Percentiles rank a stretch among this genome's conserved stretches.
These are phyloP conservation scores for Pampusana beccarii DNA, from an alignment of 2,113 vertebrate genomes.

Conservation along the genomic window DNA sequence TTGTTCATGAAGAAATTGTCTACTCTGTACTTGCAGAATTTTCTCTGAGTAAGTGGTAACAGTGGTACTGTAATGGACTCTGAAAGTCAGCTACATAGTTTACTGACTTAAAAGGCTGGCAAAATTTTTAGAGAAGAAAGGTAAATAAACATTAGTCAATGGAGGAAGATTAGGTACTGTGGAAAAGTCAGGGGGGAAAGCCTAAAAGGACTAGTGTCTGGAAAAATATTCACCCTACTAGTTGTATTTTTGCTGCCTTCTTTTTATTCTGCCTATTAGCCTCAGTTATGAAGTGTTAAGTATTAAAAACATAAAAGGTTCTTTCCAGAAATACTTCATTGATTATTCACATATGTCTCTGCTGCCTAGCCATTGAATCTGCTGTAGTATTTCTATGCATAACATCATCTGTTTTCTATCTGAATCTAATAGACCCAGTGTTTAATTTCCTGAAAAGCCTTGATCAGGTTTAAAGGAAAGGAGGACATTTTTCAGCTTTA, in stretches of 20 bases:
- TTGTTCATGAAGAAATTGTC: neutral
- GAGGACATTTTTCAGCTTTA: conserved; percentile 19
- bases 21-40: neutral
- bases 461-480: conserved; percentile 78
- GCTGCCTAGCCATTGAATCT: conserved; percentile 66
- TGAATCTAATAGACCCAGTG: conserved; percentile 75
- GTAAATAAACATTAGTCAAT: neutral
- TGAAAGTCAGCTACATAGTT: neutral
- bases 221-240: conserved; percentile 70
- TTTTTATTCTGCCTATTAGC: conserved; percentile 80
- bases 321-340: conserved; percentile 79
- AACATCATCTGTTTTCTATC: conserved; percentile 85
- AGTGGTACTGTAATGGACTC: neutral
- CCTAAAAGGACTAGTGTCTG: conserved; percentile 50
- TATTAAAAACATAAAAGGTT: conserved; percentile 83
- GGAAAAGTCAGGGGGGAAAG: neutral
- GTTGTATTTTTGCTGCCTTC: conserved; percentile 61
- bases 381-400: conserved; percentile 64
- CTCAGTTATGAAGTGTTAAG: conserved; percentile 85
- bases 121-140: neutral
- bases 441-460: conserved; percentile 84
- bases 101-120: neutral
- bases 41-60: neutral
- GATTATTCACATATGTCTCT: conserved; percentile 82
- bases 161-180: neutral